Evolutionary conservation across 2,113 vertebrate species (phyloP).

Genomic region (Heterotilapia buettikoferi): DNA sequence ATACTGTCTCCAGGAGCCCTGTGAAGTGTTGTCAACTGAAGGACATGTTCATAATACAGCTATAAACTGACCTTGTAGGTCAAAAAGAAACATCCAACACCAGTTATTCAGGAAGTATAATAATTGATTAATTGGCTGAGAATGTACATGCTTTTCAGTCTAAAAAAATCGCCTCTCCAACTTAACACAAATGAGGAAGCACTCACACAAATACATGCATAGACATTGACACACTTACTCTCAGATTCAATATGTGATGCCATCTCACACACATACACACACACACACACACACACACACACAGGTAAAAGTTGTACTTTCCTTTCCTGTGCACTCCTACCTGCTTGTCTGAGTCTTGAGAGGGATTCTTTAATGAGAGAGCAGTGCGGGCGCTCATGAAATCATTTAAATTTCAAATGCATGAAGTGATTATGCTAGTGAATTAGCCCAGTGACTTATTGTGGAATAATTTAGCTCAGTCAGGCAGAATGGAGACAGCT

Average conservation of each 20-base stretch:
- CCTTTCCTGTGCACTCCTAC: constrained; percentile 22
- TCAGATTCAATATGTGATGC: background rate
- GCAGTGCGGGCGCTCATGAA: constrained; percentile 58
- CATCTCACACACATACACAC: background rate
- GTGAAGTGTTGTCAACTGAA: constrained; percentile 9
- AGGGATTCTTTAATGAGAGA: constrained; percentile 59
- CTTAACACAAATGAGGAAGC: background rate
- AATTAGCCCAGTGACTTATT: constrained; percentile 74
- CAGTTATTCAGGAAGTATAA: constrained; percentile 33
- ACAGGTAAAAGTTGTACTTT: constrained; percentile 21
- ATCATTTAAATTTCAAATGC: constrained; percentile 75
- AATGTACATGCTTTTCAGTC: background rate
- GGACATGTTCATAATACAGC: constrained; percentile 36
- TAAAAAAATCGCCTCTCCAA: background rate
- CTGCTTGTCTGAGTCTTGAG: constrained; percentile 56
- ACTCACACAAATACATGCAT: background rate
- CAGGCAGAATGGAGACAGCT: constrained; percentile 58
- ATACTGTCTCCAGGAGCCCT: constrained; percentile 45
- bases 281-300: background rate
- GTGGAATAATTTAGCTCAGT: constrained; percentile 70
- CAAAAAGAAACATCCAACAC: constrained; percentile 33
- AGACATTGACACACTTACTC: background rate
- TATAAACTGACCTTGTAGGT: constrained; percentile 33
- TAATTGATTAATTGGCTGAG: background rate
- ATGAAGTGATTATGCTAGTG: constrained; percentile 72